Conservation (phyloP, 1,140 invertebrate species). For the Pteromalus puparum region DNA sequence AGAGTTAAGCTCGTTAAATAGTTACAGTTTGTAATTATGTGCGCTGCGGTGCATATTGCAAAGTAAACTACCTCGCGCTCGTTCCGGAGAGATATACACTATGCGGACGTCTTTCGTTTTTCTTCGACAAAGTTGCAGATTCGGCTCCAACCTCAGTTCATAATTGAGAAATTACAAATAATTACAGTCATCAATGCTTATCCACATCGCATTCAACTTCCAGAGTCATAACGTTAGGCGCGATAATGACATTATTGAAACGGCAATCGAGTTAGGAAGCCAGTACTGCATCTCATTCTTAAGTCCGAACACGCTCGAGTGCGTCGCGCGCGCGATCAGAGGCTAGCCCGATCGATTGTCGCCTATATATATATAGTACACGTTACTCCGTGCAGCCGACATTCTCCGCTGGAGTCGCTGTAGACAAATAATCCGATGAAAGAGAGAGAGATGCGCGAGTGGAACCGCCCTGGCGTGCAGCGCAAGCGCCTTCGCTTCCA, state of each 20-base stretch:
- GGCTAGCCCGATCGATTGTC: not conserved
- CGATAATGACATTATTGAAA: not conserved
- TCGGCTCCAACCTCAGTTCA: too few relatives aligned
- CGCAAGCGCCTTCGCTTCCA: not conserved
- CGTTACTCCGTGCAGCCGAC: not conserved
- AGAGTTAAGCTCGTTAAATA: not conserved
- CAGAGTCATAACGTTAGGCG: not conserved
- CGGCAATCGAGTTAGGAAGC: constrained; percentile 10
- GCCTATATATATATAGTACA: not conserved
- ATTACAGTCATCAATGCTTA: not conserved
- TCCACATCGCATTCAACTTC: too few relatives aligned
- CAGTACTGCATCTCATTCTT: not conserved
- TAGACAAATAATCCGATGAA: constrained; percentile 8
- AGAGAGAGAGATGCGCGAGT: not conserved
- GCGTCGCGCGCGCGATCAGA: not conserved
- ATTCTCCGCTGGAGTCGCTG: constrained; percentile 8
- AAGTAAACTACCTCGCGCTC: too few relatives aligned
- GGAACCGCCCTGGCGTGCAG: not conserved
- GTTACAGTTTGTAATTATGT: not conserved
- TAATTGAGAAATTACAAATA: not conserved
- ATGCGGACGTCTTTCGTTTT: too few relatives aligned
- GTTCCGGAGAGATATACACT: too few relatives aligned
- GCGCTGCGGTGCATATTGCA: too few relatives aligned
- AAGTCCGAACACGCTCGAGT: not conserved
- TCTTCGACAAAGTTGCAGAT: too few relatives aligned